Evolutionary conservation across 2,113 vertebrate genomes (phyloP).

Genomic region (Callaeas wilsoni): DNA sequence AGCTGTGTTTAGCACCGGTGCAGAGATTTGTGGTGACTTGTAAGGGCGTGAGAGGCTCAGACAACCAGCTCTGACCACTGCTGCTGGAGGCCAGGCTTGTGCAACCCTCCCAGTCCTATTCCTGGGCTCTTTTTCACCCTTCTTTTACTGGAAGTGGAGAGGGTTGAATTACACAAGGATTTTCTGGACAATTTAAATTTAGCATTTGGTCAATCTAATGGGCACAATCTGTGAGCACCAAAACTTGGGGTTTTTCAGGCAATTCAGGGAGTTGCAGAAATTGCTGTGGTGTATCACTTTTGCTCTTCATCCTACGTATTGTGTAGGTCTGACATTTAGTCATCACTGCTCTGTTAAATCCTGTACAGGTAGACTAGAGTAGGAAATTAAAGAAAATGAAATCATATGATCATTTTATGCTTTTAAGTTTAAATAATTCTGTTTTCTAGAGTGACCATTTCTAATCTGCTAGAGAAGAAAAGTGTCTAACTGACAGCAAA

Average conservation of each 20-base stretch:
- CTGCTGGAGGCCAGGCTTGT: neutral
- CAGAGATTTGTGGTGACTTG: conserved; percentile 2
- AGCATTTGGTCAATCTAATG: neutral
- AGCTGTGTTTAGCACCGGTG: neutral
- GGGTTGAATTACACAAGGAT: neutral
- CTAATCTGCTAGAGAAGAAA: neutral
- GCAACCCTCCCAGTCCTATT: neutral
- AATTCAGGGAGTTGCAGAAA: neutral
- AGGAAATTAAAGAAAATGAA: neutral
- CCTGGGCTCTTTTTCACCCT: neutral
- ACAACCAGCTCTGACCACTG: neutral
- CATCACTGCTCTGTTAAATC: neutral
- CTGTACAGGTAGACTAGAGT: neutral
- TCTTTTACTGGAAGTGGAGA: conserved; percentile 38
- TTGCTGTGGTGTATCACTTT: neutral
- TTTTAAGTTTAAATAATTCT: neutral
- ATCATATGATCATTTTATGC: neutral
- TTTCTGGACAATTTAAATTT: neutral
- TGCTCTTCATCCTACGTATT: neutral
- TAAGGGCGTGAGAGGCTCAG: neutral
- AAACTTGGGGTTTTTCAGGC: neutral
- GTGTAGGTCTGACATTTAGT: neutral
- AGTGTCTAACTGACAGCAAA: neutral
- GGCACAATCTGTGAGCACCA: neutral
- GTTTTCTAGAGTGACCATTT: neutral